Base-by-base conservation (phyloP, 2,888 invertebrate species). In the Erebia ligea region DNA sequence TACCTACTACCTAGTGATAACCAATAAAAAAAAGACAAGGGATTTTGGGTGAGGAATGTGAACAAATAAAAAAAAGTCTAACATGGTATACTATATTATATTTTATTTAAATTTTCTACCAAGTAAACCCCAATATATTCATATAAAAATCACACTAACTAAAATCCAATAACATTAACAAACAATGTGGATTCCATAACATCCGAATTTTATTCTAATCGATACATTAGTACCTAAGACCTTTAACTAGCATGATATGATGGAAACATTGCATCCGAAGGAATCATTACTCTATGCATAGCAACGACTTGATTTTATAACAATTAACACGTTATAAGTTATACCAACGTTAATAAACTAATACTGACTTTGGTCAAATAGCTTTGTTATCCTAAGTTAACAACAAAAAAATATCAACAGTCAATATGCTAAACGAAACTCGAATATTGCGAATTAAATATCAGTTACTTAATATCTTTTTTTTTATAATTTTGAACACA, bases 321-420 rank as follows among this genome's bases (percentile, higher is more conserved):
- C 84, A 87, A 85, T 84, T 85, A 89, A 85, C 86, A 86, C 81
- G 81, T 82, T 83, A 73, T 69, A 73, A 75, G 75, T 75, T 73
- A 83, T 86, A 87, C 86, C 91, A 86, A 88, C 71, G 83, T 88
- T 88, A 86, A 85, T 85, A 84, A 88, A 90, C 92, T 92, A 93
- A 93, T 93, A 93, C 93, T 93, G 93, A 93, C 93, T 93, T 93
- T 93, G 93, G 93, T 93, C 93, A 91, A 90, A 92, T 92, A 93
- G 93, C 93, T 92, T 91, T 90, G 92, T 92, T 90, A 92, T 88
- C 92, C 92, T 92, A 92, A 87, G 85, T 90, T 86, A 91, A 91
- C 91, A 92, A 81, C 79, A 77, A 78, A 89, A 86, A 84, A 86
- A 90, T 88, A 92, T 91, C 88, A 92, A 92, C 92, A 92, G 90